Conservation (phyloP, 2,797 vertebrate species). For the Sardinella longiceps region DNA sequence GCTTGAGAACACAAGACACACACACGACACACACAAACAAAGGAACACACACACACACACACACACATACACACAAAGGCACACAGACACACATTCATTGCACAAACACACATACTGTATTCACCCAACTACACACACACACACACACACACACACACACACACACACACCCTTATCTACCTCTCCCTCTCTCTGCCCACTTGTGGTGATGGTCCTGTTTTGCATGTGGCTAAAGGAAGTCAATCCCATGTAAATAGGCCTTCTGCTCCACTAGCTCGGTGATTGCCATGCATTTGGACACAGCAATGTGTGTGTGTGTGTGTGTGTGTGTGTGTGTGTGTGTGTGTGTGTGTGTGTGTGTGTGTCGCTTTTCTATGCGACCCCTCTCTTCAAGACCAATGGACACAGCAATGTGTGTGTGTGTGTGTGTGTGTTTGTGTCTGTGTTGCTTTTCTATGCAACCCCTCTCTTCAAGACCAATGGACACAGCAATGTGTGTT, state of each 20-base stretch:
- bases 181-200: background rate
- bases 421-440: constrained; percentile 1
- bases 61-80: no score
- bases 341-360: constrained; percentile 4
- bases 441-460: background rate
- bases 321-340: background rate
- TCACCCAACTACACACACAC: no score
- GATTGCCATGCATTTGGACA: no score
- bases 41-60: no score
- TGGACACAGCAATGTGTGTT: background rate
- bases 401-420: background rate
- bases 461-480: no score
- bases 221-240: background rate
- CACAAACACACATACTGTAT: no score
- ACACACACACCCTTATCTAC: no score
- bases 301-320: background rate
- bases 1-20: no score
- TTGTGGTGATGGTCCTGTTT: background rate
- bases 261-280: background rate
- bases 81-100: no score
- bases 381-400: no score
- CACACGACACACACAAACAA: no score
- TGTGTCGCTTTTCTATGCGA: background rate
- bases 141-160: no score
- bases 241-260: background rate